Base-by-base conservation (phyloP, 2,888 invertebrate genomes). In the Metallyticus violacea region DNA sequence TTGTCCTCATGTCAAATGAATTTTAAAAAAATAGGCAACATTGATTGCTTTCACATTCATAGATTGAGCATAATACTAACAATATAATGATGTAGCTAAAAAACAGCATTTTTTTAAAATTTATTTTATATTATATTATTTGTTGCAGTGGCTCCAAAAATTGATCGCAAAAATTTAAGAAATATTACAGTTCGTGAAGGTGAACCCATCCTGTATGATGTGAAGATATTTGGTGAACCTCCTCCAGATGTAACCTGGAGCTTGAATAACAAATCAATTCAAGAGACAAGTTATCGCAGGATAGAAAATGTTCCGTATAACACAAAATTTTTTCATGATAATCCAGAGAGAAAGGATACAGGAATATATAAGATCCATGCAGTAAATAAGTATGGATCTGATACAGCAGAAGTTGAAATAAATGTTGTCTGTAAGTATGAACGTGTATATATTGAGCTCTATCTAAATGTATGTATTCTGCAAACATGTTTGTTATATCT, bases 181-280 rank as follows among this genome's bases (percentile, higher is more conserved):
- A 95, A 96, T 86, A 94, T 99, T 89, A 97, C 96, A 88, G 95
- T 99, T 22, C 98, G 96, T 90, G 97, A 97, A 90, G 98, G 98
- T 85, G 98, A 99, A 92, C 96, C 97, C 25, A 96, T 98, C 91
- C 94, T 96, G 85, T 94, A 97, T 90, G 98, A 99, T 92, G 96
- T 98, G 27, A 97, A 97, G 91, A 95, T 98, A 77, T 94, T 94
- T 88, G 98, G 99, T 82, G 99, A 99, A 91, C 99, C 99, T 30
- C 95, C 97, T 83, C 98, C 98, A 81, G 97, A 97, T 85, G 96
- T 98, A 89, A 94, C 94, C 2, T 99, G 99, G 98, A 94, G 95
- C 77, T 94, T 97, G 89, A 97, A 96, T 91, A 96, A 95, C 89
- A 97, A 97, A 92, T 94, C 94, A 81, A 93, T 97, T 78, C 93